These are phyloP conservation scores for Leucoraja erinaceus DNA, from an alignment of 2,113 vertebrate genomes.

Conservation along the genomic window DNA sequence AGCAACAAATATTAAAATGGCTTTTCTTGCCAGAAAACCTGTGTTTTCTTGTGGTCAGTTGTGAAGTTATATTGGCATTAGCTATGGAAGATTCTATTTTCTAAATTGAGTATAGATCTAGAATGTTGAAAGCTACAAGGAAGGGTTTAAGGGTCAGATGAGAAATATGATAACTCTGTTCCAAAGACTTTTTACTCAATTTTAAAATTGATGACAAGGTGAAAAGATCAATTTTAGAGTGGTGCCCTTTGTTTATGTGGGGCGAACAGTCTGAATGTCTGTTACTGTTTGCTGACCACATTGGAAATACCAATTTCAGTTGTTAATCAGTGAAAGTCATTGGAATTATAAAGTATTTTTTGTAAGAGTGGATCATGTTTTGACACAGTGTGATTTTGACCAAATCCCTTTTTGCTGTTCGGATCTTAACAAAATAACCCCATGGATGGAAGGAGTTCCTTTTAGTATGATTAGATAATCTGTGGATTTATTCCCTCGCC, in stretches of 20 bases:
- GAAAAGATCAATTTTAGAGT: background rate
- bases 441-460: background rate
- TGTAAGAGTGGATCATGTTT: background rate
- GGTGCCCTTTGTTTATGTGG: background rate
- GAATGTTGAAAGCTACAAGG: background rate
- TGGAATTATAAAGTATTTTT: background rate
- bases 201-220: background rate
- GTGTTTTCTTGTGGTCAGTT: background rate
- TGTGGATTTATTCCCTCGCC: background rate
- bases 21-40: background rate
- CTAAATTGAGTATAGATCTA: conserved; percentile 7
- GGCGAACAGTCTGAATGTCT: background rate
- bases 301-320: background rate
- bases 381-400: background rate
- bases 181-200: background rate
- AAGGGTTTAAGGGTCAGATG: background rate
- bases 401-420: background rate
- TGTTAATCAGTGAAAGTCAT: background rate
- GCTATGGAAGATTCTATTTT: background rate
- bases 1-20: background rate
- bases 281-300: background rate
- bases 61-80: background rate
- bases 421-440: background rate
- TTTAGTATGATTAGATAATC: background rate
- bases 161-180: background rate